These are phyloP conservation scores for Molothrus aeneus DNA, from an alignment of 2,797 vertebrate species.

Conservation along the genomic window DNA sequence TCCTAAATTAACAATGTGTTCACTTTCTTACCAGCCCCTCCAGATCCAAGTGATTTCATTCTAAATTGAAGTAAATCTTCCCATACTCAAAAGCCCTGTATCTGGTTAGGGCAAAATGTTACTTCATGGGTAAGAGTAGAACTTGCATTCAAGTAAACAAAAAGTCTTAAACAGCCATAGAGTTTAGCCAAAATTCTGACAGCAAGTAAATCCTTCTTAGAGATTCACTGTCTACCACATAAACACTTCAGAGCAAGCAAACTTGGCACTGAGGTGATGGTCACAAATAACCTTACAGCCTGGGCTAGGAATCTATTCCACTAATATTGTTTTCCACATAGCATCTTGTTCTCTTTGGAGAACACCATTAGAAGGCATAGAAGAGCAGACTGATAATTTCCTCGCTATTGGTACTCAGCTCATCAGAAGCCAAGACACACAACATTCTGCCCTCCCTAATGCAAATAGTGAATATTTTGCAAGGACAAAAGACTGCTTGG, in stretches of 20 bases:
- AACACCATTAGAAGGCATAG: not conserved
- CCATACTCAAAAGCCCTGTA: not conserved
- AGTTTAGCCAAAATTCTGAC: not conserved
- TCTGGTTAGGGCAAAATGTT: not conserved
- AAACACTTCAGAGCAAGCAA: not conserved
- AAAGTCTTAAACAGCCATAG: not conserved
- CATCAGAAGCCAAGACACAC: not conserved
- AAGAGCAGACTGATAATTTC: not conserved
- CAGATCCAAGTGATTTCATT: not conserved
- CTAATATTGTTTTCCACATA: not conserved
- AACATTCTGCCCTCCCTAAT: not conserved
- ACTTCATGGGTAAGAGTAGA: not conserved
- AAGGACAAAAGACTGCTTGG: not conserved
- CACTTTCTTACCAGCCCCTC: not conserved
- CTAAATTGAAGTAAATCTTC: not conserved
- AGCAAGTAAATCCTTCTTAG: not conserved
- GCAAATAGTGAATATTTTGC: not conserved
- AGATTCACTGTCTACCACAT: not conserved
- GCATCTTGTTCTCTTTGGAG: not conserved
- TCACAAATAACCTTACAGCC: not conserved
- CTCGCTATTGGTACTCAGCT: not conserved
- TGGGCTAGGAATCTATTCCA: not conserved
- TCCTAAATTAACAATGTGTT: not conserved
- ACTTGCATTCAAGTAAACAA: not conserved
- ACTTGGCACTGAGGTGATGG: not conserved